A percentile compares a stretch with the other conserved stretches of the same genome.
These are phyloP conservation scores for Drosophila cracens DNA, from an alignment of 2,888 invertebrate species.

Conservation along the genomic window DNA sequence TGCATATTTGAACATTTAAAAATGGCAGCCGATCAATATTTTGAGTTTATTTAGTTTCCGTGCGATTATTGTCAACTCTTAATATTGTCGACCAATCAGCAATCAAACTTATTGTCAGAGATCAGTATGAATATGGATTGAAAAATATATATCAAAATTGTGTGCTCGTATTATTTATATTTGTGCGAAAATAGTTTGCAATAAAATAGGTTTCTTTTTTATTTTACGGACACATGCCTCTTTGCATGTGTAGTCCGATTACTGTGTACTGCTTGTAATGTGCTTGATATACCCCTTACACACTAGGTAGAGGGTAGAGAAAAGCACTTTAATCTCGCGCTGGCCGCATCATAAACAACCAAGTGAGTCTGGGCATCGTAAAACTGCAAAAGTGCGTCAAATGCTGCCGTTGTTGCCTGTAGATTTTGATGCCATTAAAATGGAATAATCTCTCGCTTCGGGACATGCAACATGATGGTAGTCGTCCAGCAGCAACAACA, in stretches of 20 bases:
- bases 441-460: constrained; percentile 42
- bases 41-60: not conserved
- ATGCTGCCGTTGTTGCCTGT: constrained; percentile 36
- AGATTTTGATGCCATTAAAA: constrained; percentile 45
- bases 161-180: not conserved
- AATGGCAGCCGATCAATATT: not conserved
- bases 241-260: not conserved
- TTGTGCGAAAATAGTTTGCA: not conserved
- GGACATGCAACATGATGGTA: constrained; percentile 33
- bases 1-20: not conserved
- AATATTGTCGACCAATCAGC: not conserved
- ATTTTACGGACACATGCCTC: not conserved
- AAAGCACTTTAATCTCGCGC: constrained; percentile 56
- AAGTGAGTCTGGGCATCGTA: constrained; percentile 44
- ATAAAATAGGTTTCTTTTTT: not conserved
- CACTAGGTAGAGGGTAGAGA: constrained; percentile 32
- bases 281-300: constrained; percentile 28
- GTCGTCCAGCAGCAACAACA: constrained; percentile 13
- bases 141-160: not conserved
- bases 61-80: too few species aligned
- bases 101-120: not conserved
- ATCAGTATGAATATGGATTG: not conserved
- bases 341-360: constrained; percentile 53
- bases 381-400: constrained; percentile 61
- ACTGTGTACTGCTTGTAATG: not conserved